Conservation (phyloP, 2,888 invertebrate genomes). For the Cybosia mesomella region DNA sequence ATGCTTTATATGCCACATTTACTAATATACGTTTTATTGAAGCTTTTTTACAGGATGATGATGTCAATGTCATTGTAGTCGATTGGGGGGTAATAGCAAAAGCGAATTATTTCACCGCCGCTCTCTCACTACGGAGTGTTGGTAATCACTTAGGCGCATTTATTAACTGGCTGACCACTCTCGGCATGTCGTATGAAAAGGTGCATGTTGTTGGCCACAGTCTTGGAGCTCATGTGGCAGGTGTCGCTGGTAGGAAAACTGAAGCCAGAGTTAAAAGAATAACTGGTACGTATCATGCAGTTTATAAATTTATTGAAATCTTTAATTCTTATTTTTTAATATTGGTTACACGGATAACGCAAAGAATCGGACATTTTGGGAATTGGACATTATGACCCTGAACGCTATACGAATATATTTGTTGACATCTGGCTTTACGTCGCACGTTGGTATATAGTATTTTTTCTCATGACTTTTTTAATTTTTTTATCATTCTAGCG, state of each 20-base stretch:
- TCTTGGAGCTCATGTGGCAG: constrained; percentile 28
- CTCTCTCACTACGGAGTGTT: constrained; percentile 6
- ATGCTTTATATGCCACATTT: background rate
- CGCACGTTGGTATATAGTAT: too few species aligned
- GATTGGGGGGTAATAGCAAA: constrained; percentile 74
- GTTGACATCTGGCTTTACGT: too few species aligned
- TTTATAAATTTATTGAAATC: background rate
- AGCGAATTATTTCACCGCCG: constrained; percentile 2
- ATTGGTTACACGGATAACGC: background rate
- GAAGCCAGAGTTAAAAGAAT: constrained; percentile 20
- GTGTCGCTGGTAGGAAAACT: constrained; percentile 14
- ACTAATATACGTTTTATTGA: constrained; percentile 31
- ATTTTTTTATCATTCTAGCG: too few species aligned
- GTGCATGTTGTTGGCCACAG: constrained; percentile 30
- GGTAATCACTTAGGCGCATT: constrained; percentile 21
- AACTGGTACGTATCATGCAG: constrained; percentile 29
- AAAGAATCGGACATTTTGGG: background rate
- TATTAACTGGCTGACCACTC: constrained; percentile 24
- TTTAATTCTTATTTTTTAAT: background rate
- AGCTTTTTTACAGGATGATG: constrained; percentile 65
- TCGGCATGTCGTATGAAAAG: constrained; percentile 16
- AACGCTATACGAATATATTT: too few species aligned
- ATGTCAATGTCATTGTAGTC: constrained; percentile 76
- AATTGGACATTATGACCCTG: too few species aligned
- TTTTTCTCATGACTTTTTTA: too few species aligned